Conservation (phyloP, 2,888 invertebrate genomes). For the Drosophila anomalata region DNA sequence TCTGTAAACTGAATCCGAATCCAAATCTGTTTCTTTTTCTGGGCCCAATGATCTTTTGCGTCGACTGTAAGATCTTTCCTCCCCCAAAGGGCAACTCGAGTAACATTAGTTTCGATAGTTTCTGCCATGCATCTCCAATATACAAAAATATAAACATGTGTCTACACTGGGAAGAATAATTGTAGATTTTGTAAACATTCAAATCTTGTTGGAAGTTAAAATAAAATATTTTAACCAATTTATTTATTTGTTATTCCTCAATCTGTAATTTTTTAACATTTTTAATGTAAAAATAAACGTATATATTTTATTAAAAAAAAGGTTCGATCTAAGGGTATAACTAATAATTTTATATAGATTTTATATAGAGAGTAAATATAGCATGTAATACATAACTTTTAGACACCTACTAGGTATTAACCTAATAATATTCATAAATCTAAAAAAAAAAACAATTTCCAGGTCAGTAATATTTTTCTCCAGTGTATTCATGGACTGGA, state of each 20-base stretch:
- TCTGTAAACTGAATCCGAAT: slow-evolving; percentile 30
- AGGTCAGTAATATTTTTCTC: slow-evolving; percentile 1
- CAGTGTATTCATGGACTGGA: slow-evolving; percentile 25
- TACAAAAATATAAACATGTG: slow-evolving; percentile 30
- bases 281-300: no score
- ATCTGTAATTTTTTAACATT: no score
- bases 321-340: no score
- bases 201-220: no score
- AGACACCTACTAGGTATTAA: no score
- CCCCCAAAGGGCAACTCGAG: slow-evolving; percentile 53
- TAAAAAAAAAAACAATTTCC: background rate
- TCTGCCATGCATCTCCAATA: slow-evolving; percentile 16
- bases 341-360: no score
- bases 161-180: slow-evolving; percentile 11
- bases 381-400: background rate
- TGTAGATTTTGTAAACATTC: background rate
- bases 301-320: no score
- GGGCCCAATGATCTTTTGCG: slow-evolving; percentile 39
- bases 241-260: no score
- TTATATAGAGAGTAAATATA: background rate
- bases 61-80: slow-evolving; percentile 56
- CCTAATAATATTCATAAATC: no score
- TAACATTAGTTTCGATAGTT: slow-evolving; percentile 67
- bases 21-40: slow-evolving; percentile 29
- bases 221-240: no score